Evolutionary conservation across 2,113 vertebrate genomes (phyloP).

Genomic region (Rhabdornis inornatus): DNA sequence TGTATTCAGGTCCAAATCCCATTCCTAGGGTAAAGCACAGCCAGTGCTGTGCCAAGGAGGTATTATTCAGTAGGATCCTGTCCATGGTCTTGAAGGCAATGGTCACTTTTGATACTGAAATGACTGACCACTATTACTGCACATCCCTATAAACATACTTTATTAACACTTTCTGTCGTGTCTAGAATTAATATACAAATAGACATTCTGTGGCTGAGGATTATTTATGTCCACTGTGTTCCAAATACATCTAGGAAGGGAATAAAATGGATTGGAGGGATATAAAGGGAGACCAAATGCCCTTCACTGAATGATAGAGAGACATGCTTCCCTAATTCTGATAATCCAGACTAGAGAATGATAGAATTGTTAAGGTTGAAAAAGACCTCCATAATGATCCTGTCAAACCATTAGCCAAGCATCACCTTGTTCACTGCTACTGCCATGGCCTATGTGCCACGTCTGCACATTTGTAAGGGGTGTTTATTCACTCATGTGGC

Average conservation of each 20-base stretch:
- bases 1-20: background rate
- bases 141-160: background rate
- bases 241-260: background rate
- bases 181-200: background rate
- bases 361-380: background rate
- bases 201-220: background rate
- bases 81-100: background rate
- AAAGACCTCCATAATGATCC: background rate
- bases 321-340: background rate
- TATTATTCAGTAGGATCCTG: background rate
- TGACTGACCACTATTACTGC: background rate
- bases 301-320: background rate
- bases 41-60: background rate
- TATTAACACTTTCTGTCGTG: background rate
- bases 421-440: background rate
- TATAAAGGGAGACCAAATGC: background rate
- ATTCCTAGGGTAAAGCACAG: background rate
- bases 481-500: background rate
- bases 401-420: background rate
- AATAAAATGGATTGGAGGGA: background rate
- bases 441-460: background rate
- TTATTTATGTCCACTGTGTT: background rate
- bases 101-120: background rate
- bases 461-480: background rate
- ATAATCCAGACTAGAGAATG: background rate